Evolutionary conservation across 2,888 invertebrate species (phyloP).

Genomic region (Aphodius granarius): DNA sequence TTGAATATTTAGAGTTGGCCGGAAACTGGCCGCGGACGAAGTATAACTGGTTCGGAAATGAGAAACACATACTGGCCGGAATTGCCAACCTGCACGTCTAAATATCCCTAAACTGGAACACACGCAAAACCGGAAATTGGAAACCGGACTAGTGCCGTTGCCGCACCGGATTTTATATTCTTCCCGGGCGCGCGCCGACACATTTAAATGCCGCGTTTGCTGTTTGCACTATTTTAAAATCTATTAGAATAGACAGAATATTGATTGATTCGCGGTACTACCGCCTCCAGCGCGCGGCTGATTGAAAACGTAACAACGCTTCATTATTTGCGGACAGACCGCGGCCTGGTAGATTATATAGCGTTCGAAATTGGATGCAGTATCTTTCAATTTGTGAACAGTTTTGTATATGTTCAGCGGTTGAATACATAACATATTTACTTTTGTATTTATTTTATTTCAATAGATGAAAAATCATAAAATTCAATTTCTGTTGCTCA

Average conservation of each 20-base stretch:
- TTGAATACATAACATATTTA: background rate
- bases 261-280: background rate
- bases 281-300: no score
- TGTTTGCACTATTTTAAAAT: background rate
- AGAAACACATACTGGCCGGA: slow-evolving; percentile 44
- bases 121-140: slow-evolving; percentile 48
- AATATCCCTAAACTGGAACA: slow-evolving; percentile 37
- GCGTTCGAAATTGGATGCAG: background rate
- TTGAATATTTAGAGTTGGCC: slow-evolving; percentile 37
- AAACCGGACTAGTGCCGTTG: slow-evolving; percentile 42
- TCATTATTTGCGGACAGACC: background rate
- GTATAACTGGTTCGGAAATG: slow-evolving; percentile 48
- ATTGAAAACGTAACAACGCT: background rate
- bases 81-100: slow-evolving; percentile 38
- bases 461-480: no score
- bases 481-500: no score
- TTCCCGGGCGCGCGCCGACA: background rate
- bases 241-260: background rate
- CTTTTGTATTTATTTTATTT: no score
- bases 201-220: background rate
- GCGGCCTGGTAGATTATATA: background rate
- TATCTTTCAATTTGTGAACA: background rate
- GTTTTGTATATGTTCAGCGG: background rate
- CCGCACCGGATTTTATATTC: background rate
- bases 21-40: slow-evolving; percentile 38